Conservation (phyloP, 2,888 invertebrate species). For the Melinopterus prodromus region DNA sequence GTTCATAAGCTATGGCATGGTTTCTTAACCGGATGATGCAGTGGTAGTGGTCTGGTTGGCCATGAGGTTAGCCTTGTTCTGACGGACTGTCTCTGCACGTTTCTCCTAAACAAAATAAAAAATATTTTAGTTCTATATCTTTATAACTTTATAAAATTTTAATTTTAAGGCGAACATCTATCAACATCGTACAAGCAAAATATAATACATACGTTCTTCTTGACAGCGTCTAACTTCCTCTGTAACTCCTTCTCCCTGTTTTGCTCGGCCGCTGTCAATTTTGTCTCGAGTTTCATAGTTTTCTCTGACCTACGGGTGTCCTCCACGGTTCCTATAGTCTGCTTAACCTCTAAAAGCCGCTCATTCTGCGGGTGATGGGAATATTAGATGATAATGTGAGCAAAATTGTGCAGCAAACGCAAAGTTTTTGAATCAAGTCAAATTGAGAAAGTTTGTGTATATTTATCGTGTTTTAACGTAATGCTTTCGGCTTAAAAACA, state of each 20-base stretch:
- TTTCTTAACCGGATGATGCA: conserved; percentile 71
- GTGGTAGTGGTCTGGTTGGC: conserved; percentile 67
- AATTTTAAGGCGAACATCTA: not conserved
- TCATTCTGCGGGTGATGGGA: conserved; percentile 50
- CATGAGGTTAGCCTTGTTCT: conserved; percentile 81
- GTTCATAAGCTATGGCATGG: conserved; percentile 5
- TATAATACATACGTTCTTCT: conserved; percentile 72
- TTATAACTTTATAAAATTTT: conserved; percentile 11
- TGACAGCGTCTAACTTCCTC: conserved; percentile 84
- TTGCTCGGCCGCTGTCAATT: conserved; percentile 81
- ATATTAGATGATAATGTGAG: conserved; percentile 8
- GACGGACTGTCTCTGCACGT: conserved; percentile 89
- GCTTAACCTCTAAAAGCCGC: conserved; percentile 55
- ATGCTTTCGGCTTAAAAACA: no score
- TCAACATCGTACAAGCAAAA: not conserved
- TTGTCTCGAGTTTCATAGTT: conserved; percentile 68
- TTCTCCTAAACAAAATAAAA: conserved; percentile 74
- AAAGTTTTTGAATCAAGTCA: not conserved
- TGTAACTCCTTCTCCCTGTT: conserved; percentile 87
- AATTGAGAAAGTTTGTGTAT: not conserved
- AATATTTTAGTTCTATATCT: conserved; percentile 26
- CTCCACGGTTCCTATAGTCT: conserved; percentile 50
- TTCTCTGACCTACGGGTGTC: conserved; percentile 56
- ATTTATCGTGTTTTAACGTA: no score
- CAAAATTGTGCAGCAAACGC: conserved; percentile 15